A percentile compares a stretch with the other conserved stretches of the same genome.
phyloP scores from a whole-genome alignment of 2,888 invertebrate genomes.

The Phyto melanocephala region DNA sequence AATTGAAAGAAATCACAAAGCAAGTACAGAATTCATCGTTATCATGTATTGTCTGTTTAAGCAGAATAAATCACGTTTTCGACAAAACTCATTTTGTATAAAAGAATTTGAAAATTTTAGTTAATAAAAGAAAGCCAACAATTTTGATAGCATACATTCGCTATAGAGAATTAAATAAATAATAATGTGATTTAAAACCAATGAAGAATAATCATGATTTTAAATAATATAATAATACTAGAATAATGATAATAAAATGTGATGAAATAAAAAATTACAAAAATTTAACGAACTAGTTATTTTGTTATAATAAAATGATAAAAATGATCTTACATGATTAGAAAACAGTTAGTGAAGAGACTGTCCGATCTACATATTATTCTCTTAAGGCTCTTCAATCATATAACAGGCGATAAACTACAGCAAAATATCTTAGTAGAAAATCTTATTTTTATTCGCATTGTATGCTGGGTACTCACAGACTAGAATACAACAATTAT shows the following conservation, averaged over 20 bases:
- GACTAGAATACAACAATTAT: no score
- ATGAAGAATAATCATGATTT: constrained; percentile 31
- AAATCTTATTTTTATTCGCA: no score
- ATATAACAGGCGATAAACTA: background rate
- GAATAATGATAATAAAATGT: background rate
- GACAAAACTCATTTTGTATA: constrained; percentile 28
- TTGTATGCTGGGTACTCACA: no score
- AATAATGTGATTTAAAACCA: background rate
- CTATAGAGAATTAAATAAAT: background rate
- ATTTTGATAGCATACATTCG: constrained; percentile 18
- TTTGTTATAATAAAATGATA: background rate
- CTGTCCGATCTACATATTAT: background rate
- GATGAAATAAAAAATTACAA: background rate
- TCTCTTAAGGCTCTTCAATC: background rate
- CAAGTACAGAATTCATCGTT: background rate
- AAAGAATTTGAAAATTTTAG: background rate
- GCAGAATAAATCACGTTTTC: constrained; percentile 56
- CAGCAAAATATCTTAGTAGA: no score
- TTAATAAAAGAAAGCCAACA: constrained; percentile 23
- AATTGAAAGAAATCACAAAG: no score
- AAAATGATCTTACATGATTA: background rate
- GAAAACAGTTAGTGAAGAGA: background rate
- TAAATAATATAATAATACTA: constrained; percentile 8
- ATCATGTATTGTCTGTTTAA: constrained; percentile 17
- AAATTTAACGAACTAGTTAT: background rate